phyloP scores from a whole-genome alignment of 2,888 invertebrate species.

The Drosophila phalerata region DNA sequence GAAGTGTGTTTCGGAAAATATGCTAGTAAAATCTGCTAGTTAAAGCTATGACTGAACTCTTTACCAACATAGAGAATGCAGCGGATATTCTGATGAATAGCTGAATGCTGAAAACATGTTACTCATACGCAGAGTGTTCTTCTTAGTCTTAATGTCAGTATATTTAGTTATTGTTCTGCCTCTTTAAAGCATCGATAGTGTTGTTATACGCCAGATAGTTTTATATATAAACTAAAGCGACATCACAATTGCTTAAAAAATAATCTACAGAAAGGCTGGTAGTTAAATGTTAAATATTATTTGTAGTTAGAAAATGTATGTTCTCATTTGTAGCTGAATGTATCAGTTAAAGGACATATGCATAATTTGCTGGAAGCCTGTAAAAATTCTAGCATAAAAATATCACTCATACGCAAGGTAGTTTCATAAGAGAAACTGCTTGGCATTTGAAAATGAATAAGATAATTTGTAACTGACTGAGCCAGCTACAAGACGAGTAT shows the following conservation, averaged over 20 bases:
- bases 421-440: constrained; percentile 1
- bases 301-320: not conserved
- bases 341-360: no score
- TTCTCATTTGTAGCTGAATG: not conserved
- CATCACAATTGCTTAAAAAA: not conserved
- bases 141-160: no score
- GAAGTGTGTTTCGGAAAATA: not conserved
- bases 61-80: not conserved
- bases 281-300: not conserved
- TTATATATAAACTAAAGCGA: no score
- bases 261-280: not conserved
- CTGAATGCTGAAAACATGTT: not conserved
- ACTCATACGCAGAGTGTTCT: not conserved
- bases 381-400: not conserved
- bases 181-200: no score
- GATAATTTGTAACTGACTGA: constrained; percentile 12
- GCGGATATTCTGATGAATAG: no score
- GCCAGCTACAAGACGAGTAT: not conserved
- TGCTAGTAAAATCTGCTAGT: not conserved
- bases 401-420: constrained; percentile 11
- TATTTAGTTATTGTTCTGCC: no score
- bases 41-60: not conserved
- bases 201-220: no score
- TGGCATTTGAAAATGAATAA: not conserved
- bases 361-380: not conserved